Percentiles rank a stretch among this genome's conserved stretches.
Evolutionary conservation across 2,113 vertebrate genomes (phyloP).

Genomic region (Saccopteryx bilineata): DNA sequence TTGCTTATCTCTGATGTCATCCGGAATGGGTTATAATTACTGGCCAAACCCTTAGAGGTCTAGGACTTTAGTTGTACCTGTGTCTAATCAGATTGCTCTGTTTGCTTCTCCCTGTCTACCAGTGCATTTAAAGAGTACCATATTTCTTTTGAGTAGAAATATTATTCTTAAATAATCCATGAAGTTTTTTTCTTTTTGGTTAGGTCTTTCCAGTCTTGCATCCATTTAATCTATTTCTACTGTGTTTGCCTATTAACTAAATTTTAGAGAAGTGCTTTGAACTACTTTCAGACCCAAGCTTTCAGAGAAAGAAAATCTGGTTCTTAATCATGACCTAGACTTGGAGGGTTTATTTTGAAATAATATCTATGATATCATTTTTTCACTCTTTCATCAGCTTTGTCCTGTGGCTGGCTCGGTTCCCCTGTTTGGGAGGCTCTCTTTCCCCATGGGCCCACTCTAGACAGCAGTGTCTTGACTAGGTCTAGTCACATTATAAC

Average conservation of each 20-base stretch:
- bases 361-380: neutral
- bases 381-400: neutral
- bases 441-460: neutral
- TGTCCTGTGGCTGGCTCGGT: neutral
- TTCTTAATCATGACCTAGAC: slow-evolving; percentile 16
- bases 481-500: neutral
- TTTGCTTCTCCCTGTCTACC: neutral
- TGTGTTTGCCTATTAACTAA: neutral
- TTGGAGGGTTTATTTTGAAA: neutral
- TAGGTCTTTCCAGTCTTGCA: neutral
- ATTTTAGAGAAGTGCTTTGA: slow-evolving; percentile 33
- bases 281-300: neutral
- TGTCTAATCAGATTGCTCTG: neutral
- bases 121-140: neutral
- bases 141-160: slow-evolving; percentile 16
- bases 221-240: neutral
- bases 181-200: neutral
- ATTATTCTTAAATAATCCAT: neutral
- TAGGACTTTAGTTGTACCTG: neutral
- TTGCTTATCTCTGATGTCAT: slow-evolving; percentile 42
- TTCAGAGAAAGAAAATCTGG: slow-evolving; percentile 48
- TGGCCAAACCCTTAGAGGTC: neutral
- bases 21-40: neutral
- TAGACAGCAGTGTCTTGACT: neutral
- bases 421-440: neutral